Evolutionary conservation across 2,888 invertebrate species (phyloP).

Genomic region (Cheilosia vulpina): DNA sequence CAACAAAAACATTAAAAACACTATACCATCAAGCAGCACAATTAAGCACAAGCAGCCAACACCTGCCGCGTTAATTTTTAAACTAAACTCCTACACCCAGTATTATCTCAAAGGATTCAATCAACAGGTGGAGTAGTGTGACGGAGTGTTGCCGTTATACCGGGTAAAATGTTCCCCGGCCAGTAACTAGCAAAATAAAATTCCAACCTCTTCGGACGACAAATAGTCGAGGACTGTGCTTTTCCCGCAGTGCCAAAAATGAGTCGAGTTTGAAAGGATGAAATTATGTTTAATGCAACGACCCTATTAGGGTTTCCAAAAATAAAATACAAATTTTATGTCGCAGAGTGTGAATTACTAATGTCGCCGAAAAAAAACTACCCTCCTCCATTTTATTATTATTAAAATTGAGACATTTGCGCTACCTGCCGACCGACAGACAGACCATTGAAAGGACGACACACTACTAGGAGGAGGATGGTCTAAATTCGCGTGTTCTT

Average conservation of each 20-base stretch:
- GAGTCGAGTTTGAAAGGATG: constrained; percentile 9
- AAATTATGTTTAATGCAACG: constrained; percentile 28
- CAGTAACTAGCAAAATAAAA: constrained; percentile 12
- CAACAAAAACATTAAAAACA: constrained; percentile 7
- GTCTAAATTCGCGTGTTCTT: constrained; percentile 42
- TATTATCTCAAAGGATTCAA: constrained; percentile 1
- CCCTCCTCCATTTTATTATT: constrained; percentile 9
- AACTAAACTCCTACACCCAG: constrained; percentile 45
- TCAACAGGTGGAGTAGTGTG: constrained; percentile 44
- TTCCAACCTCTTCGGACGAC: constrained; percentile 16
- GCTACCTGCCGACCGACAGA: not conserved
- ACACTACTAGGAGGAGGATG: not conserved
- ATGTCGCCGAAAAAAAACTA: constrained; percentile 23
- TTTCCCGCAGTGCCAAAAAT: not conserved
- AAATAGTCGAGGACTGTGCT: constrained; percentile 28
- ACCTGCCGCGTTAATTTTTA: constrained; percentile 59
- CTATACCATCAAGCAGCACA: not conserved
- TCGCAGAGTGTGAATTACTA: constrained; percentile 50
- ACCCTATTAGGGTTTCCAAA: constrained; percentile 1
- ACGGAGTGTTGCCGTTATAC: constrained; percentile 52
- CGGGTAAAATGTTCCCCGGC: not conserved
- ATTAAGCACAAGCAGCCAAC: constrained; percentile 43
- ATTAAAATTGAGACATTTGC: constrained; percentile 29
- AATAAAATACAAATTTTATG: constrained; percentile 4
- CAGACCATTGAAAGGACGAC: constrained; percentile 3